Conservation (phyloP, 2,888 invertebrate species). For the Ormyrus nitidulus region DNA sequence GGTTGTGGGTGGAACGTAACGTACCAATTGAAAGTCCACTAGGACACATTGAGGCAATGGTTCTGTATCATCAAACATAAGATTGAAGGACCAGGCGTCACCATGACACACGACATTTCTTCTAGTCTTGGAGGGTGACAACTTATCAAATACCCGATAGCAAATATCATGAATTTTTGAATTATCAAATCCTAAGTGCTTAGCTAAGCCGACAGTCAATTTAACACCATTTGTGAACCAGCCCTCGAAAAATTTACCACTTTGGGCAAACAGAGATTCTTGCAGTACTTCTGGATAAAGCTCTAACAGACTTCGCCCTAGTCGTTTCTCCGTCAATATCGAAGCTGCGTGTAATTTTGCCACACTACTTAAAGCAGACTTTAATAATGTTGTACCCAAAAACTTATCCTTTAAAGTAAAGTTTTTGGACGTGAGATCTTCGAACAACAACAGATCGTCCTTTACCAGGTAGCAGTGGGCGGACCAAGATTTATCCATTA, state of each 20-base stretch:
- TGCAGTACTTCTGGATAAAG: not conserved
- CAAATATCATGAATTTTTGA: not conserved
- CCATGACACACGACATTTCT: conserved; percentile 61
- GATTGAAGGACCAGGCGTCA: conserved; percentile 16
- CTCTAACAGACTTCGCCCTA: conserved; percentile 5
- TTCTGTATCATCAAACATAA: conserved; percentile 29
- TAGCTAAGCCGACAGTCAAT: conserved; percentile 13
- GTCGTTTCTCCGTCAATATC: conserved; percentile 62
- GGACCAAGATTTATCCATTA: conserved; percentile 60
- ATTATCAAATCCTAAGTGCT: conserved; percentile 1
- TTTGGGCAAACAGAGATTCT: conserved; percentile 3
- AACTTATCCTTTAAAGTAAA: conserved; percentile 62
- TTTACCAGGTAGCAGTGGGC: conserved; percentile 69
- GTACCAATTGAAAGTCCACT: conserved; percentile 83
- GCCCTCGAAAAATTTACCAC: not conserved
- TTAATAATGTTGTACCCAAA: conserved; percentile 40
- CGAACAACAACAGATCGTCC: conserved; percentile 71
- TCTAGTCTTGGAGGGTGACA: conserved; percentile 75
- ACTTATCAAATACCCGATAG: conserved; percentile 79
- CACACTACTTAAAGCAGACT: conserved; percentile 59
- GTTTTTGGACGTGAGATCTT: conserved; percentile 70
- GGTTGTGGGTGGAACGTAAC: conserved; percentile 73
- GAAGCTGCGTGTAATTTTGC: conserved; percentile 67
- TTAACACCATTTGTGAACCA: conserved; percentile 3
- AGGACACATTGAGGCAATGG: conserved; percentile 77